Percentiles rank a stretch among this genome's conserved stretches.
phyloP scores from a whole-genome alignment of 2,888 invertebrate species.

The Cheilosia variabilis region DNA sequence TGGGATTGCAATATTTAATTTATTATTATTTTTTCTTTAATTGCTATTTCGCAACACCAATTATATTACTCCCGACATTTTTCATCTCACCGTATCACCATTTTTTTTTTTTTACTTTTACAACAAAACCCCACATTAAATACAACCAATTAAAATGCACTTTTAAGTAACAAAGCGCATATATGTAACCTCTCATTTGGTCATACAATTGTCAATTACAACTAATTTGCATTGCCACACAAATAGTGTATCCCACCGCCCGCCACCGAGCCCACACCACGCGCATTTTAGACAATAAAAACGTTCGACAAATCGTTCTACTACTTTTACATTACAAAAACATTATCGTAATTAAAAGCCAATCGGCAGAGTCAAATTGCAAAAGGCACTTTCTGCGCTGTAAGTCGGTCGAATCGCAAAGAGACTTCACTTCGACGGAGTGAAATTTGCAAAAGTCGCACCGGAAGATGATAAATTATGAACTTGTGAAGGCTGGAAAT shows the following conservation, averaged over 20 bases:
- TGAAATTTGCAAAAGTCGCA: neutral
- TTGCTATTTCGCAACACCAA: no score
- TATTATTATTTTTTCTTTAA: no score
- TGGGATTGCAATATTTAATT: no score
- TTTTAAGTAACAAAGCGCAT: neutral
- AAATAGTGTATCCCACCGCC: neutral
- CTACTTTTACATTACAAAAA: conserved; percentile 5
- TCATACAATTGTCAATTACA: conserved; percentile 13
- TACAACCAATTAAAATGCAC: neutral
- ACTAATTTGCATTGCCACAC: neutral
- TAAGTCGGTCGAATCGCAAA: neutral
- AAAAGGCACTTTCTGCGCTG: neutral
- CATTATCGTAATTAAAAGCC: conserved; percentile 45
- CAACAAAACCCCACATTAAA: neutral
- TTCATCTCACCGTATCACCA: no score
- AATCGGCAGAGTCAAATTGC: conserved; percentile 4
- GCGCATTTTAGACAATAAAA: conserved; percentile 1
- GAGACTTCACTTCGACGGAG: neutral
- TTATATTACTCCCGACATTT: no score
- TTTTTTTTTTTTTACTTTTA: neutral
- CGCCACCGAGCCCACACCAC: no score
- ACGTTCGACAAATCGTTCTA: conserved; percentile 11
- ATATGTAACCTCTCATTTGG: neutral
- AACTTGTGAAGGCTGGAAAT: neutral
- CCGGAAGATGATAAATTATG: neutral